Evolutionary conservation across 1,140 invertebrate genomes (phyloP).

Genomic region (Drosophila tsacasi): DNA sequence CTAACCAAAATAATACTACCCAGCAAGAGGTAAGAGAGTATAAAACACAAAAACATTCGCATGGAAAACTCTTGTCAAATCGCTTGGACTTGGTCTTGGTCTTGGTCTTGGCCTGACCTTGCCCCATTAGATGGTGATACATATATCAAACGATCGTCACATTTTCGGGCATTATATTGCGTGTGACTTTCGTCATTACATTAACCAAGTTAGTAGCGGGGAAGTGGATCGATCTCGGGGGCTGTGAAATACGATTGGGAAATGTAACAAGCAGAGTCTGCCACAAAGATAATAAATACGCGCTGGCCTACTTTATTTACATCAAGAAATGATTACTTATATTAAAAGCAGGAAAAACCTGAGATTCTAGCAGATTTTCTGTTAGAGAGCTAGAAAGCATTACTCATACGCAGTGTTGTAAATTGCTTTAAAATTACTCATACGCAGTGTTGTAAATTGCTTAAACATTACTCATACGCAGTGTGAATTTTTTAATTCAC

Average conservation of each 20-base stretch:
- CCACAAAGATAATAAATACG: neutral
- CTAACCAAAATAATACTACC: neutral
- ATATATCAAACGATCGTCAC: slow-evolving; percentile 51
- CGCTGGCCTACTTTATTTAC: neutral
- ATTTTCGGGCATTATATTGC: slow-evolving; percentile 57
- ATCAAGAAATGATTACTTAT: neutral
- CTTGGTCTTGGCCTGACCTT: slow-evolving; percentile 31
- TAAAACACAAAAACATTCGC: slow-evolving; percentile 30
- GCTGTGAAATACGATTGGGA: slow-evolving; percentile 28
- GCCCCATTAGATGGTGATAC: slow-evolving; percentile 49
- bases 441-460: neutral
- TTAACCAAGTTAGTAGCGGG: slow-evolving; percentile 2
- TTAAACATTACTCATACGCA: too few species aligned
- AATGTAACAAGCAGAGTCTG: slow-evolving; percentile 22
- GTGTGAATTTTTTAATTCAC: too few species aligned
- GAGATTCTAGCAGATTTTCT: neutral
- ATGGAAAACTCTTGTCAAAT: slow-evolving; percentile 37
- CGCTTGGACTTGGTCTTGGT: slow-evolving; percentile 7
- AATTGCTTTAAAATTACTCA: neutral
- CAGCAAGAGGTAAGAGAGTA: neutral
- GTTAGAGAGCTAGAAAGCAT: neutral
- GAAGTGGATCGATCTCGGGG: slow-evolving; percentile 34
- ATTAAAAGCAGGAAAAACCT: neutral
- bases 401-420: slow-evolving; percentile 13
- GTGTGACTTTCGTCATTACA: slow-evolving; percentile 45